Conservation (phyloP, 1,140 invertebrate genomes). For the Melitaea cinxia region DNA sequence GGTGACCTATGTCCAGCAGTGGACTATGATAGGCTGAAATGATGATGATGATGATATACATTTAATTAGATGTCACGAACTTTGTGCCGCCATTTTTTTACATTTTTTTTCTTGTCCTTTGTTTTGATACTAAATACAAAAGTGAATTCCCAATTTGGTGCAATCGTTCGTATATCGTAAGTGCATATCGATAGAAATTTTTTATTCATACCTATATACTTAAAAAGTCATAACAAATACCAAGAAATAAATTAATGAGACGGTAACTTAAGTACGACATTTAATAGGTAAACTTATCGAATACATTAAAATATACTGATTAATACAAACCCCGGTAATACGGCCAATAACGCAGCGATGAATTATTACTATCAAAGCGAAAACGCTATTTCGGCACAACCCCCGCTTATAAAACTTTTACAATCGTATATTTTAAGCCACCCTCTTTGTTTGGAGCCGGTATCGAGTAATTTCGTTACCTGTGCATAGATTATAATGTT, state of each 20-base stretch:
- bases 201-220: no score
- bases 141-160: no score
- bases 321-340: slow-evolving; percentile 51
- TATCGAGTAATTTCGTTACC: slow-evolving; percentile 55
- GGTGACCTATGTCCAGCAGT: no score
- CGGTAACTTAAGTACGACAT: background rate
- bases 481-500: slow-evolving; percentile 34
- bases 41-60: no score
- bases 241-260: background rate
- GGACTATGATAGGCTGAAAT: no score
- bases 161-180: no score
- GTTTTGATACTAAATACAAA: no score
- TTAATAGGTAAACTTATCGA: slow-evolving; percentile 6
- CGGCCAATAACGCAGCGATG: slow-evolving; percentile 62
- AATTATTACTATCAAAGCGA: slow-evolving; percentile 58
- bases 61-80: no score
- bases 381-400: slow-evolving; percentile 51
- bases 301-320: slow-evolving; percentile 12
- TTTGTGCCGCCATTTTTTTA: no score
- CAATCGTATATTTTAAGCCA: slow-evolving; percentile 57
- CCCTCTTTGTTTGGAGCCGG: slow-evolving; percentile 44
- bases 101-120: no score
- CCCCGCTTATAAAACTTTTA: slow-evolving; percentile 62
- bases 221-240: no score
- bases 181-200: no score